A percentile compares a stretch with the other conserved stretches of the same genome.
Conservation (phyloP, 2,888 invertebrate genomes). For the Zygogramma bicolorata region DNA sequence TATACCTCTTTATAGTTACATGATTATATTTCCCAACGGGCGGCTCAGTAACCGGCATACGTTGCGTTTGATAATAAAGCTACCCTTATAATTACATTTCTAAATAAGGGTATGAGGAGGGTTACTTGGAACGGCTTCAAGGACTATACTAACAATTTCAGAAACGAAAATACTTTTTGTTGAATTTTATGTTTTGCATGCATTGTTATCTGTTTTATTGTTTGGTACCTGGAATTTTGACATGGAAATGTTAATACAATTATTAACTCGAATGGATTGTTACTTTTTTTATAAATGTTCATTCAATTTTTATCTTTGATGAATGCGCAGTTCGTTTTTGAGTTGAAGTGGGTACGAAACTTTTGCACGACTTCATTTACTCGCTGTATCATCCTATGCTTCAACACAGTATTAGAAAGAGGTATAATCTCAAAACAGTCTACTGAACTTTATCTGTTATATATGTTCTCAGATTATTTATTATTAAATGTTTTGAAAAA, state of each 20-base stretch:
- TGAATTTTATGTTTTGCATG: background rate
- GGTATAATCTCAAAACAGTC: background rate
- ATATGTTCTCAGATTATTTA: conserved; percentile 11
- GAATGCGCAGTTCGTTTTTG: background rate
- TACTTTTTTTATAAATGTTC: too few species aligned
- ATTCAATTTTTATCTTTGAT: background rate
- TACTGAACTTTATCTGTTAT: conserved; percentile 4
- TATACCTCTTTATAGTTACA: background rate
- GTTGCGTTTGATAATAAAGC: background rate
- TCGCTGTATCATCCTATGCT: background rate
- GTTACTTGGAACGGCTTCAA: background rate
- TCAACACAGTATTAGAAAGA: background rate
- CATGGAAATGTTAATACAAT: background rate
- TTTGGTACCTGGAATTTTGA: background rate
- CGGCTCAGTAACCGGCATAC: background rate
- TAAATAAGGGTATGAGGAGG: background rate
- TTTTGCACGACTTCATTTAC: background rate
- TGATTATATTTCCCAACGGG: background rate
- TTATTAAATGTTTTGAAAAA: conserved; percentile 9
- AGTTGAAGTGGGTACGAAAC: background rate
- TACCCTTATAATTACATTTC: background rate
- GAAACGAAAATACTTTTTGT: background rate
- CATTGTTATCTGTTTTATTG: background rate
- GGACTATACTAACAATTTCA: background rate
- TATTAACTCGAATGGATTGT: background rate